Evolutionary conservation across 2,888 invertebrate genomes (phyloP).

Genomic region (Pristionchus mayeri): DNA sequence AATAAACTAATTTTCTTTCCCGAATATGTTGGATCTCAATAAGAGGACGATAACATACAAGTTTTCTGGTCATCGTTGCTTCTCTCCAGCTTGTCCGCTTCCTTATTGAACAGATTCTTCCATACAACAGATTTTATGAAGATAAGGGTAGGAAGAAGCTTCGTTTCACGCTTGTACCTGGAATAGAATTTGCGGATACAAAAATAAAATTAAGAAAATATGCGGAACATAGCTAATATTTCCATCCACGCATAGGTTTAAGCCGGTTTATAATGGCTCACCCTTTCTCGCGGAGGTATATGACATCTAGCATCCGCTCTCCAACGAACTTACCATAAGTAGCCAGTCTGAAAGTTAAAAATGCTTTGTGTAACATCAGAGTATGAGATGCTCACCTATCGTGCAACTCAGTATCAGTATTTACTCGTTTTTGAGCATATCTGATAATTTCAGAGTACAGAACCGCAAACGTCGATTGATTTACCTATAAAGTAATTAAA

Average conservation of each 20-base stretch:
- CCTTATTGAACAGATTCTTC: conserved; percentile 97
- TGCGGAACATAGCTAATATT: too few species aligned
- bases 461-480: conserved; percentile 85
- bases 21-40: too few species aligned
- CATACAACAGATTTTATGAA: conserved; percentile 95
- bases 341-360: conserved; percentile 83
- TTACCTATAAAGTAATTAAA: conserved; percentile 55
- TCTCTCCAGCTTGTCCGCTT: conserved; percentile 97
- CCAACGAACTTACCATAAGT: conserved; percentile 97
- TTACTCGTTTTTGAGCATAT: conserved; percentile 91
- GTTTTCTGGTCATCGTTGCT: conserved; percentile 98
- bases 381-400: conserved; percentile 81
- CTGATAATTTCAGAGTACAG: conserved; percentile 98
- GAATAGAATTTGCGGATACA: not conserved
- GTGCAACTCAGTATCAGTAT: conserved; percentile 94
- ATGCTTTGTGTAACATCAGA: not conserved
- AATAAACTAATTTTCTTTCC: too few species aligned
- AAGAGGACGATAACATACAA: too few species aligned
- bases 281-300: conserved; percentile 92
- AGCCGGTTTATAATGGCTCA: conserved; percentile 77
- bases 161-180: conserved; percentile 85
- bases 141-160: conserved; percentile 90
- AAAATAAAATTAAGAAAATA: not conserved
- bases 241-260: too few species aligned
- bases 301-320: conserved; percentile 90